These are phyloP conservation scores for Trichechus manatus DNA, from an alignment of 2,113 vertebrate genomes.

Conservation along the genomic window DNA sequence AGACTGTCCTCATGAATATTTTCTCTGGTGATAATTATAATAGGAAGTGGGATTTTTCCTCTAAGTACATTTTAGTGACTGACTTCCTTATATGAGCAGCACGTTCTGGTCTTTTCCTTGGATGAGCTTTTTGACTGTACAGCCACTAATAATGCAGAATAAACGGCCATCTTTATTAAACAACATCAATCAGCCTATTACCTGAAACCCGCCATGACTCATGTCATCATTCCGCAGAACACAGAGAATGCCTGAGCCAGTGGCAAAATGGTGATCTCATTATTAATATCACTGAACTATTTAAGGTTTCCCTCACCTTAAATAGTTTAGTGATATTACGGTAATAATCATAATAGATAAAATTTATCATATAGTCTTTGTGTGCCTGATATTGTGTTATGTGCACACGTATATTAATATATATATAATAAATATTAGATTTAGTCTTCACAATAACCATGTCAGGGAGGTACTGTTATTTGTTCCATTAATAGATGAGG, in stretches of 20 bases:
- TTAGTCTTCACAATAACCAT: not conserved
- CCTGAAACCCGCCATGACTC: not conserved
- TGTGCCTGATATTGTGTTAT: not conserved
- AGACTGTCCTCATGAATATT: not conserved
- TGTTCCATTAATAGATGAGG: not conserved
- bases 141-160: not conserved
- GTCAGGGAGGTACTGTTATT: not conserved
- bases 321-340: not conserved
- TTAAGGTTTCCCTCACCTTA: not conserved
- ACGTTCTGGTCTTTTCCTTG: not conserved
- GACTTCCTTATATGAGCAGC: not conserved
- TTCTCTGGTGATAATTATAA: conserved; percentile 28
- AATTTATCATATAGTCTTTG: not conserved
- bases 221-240: not conserved
- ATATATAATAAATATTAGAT: not conserved
- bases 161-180: conserved; percentile 34
- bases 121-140: not conserved
- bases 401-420: not conserved
- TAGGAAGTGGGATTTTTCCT: conserved; percentile 20
- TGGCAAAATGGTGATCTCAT: not conserved
- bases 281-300: not conserved
- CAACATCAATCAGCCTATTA: not conserved
- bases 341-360: not conserved
- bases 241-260: not conserved
- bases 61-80: not conserved